Conservation (phyloP, 2,113 vertebrate species). For the Chionis minor region DNA sequence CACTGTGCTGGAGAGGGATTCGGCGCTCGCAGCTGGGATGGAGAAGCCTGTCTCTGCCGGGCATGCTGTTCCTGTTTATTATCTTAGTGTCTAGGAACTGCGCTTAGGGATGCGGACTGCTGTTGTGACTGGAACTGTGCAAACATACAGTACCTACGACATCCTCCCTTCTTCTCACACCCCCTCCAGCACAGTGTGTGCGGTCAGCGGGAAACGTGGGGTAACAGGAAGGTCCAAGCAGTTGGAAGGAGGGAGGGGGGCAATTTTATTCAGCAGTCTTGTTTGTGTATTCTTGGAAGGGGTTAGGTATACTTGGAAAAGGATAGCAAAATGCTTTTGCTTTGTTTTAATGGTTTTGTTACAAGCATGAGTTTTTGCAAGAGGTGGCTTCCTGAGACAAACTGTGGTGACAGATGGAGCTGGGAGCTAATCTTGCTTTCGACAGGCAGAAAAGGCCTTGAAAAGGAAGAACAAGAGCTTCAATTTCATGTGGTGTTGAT, state of each 20-base stretch:
- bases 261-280: not conserved
- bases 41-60: not conserved
- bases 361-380: not conserved
- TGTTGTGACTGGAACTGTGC: not conserved
- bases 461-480: not conserved
- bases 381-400: not conserved
- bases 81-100: not conserved
- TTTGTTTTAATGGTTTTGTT: not conserved
- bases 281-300: not conserved
- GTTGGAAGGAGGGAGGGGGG: not conserved
- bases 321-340: not conserved
- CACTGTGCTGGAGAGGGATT: not conserved
- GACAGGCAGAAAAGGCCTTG: not conserved
- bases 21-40: accelerated
- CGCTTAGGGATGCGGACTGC: not conserved
- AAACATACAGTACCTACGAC: not conserved
- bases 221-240: not conserved
- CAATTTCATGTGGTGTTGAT: not conserved
- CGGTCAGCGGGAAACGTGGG: not conserved
- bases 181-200: not conserved
- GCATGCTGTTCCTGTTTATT: not conserved
- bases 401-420: not conserved
- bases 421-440: not conserved
- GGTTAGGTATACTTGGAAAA: not conserved
- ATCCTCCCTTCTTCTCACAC: not conserved